phyloP scores from a whole-genome alignment of 2,113 vertebrate genomes.

The Puffinus mauretanicus region DNA sequence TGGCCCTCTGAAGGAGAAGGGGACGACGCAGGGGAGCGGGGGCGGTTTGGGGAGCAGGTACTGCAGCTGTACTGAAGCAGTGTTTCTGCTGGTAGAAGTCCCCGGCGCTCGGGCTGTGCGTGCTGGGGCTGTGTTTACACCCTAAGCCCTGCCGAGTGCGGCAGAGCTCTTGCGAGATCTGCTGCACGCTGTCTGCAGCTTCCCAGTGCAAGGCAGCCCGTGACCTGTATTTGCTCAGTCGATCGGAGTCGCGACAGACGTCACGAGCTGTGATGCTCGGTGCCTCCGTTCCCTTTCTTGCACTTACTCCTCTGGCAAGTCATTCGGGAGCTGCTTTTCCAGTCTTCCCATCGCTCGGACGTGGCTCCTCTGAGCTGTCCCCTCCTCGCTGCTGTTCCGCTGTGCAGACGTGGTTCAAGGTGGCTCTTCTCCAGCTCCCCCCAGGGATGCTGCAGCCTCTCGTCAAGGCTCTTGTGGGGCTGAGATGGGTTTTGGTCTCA shows the following conservation, averaged over 20 bases:
- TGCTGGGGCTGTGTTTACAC: fast-evolving
- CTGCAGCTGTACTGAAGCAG: no score
- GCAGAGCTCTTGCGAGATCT: background rate
- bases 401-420: fast-evolving
- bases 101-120: background rate
- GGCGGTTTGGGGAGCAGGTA: background rate
- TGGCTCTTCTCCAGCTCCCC: background rate
- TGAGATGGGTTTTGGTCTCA: fast-evolving
- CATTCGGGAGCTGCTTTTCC: background rate
- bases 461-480: background rate
- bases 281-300: background rate
- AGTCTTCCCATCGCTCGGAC: fast-evolving
- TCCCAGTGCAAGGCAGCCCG: background rate
- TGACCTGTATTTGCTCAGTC: fast-evolving
- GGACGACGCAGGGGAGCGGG: background rate
- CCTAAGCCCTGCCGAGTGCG: fast-evolving
- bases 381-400: no score
- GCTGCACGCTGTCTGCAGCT: background rate
- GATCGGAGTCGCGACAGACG: fast-evolving
- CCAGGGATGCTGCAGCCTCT: background rate
- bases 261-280: fast-evolving
- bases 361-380: background rate
- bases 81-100: background rate
- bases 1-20: background rate
- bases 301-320: background rate